Evolutionary conservation across 2,113 vertebrate genomes (phyloP).

Genomic region (Leucopternis melanops): DNA sequence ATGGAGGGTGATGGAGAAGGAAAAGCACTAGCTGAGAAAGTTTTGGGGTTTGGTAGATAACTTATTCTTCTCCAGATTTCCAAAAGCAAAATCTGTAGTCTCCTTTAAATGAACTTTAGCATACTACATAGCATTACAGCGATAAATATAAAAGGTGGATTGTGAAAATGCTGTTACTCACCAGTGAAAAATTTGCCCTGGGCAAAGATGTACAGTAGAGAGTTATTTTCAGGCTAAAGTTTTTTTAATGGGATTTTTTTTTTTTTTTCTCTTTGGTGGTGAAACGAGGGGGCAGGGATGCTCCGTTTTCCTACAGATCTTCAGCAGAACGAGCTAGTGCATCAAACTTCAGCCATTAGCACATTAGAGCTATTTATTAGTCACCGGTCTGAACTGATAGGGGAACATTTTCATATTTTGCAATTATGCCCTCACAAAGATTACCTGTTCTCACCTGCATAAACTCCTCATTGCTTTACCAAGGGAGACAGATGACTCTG

Average conservation of each 20-base stretch:
- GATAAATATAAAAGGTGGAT: constrained; percentile 70
- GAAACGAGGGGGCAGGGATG: background rate
- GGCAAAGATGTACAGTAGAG: constrained; percentile 53
- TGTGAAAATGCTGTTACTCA: constrained; percentile 75
- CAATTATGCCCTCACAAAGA: constrained; percentile 26
- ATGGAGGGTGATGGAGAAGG: background rate
- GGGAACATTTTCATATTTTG: constrained; percentile 45
- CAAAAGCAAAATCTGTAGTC: constrained; percentile 1
- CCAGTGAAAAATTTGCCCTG: constrained; percentile 70
- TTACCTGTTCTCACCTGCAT: constrained; percentile 61
- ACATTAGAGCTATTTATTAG: constrained; percentile 14
- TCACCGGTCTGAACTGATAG: constrained; percentile 25
- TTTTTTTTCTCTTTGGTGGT: background rate
- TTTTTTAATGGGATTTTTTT: background rate
- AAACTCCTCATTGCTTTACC: background rate
- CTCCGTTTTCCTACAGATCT: constrained; percentile 13
- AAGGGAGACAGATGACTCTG: background rate
- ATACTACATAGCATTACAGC: constrained; percentile 39
- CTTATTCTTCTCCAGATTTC: background rate
- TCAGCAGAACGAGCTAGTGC: background rate
- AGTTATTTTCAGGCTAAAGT: constrained; percentile 47
- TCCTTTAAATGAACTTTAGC: constrained; percentile 76
- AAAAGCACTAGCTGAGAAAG: background rate
- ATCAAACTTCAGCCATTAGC: constrained; percentile 11
- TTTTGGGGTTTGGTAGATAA: background rate